Percentiles rank a stretch among this genome's conserved stretches.
Conservation (phyloP, 2,113 vertebrate genomes). For the Fulmarus glacialis region DNA sequence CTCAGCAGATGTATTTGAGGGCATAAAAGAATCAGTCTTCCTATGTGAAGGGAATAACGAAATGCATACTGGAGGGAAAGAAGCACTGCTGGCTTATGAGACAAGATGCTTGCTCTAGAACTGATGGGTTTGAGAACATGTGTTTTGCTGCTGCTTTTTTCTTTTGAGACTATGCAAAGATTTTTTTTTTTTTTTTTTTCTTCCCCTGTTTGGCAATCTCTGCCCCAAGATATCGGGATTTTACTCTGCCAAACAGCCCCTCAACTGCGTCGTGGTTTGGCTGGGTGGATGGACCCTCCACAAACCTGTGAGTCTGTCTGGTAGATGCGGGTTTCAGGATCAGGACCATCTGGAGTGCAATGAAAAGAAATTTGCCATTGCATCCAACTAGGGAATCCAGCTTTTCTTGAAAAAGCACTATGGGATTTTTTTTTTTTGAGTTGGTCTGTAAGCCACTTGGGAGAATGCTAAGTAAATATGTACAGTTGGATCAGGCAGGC, state of each 20-base stretch:
- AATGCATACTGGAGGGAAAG: background rate
- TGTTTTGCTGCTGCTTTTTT: background rate
- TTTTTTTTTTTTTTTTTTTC: fast-evolving
- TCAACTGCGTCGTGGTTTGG: background rate
- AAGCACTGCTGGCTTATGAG: background rate
- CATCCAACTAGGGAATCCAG: background rate
- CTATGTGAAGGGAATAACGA: background rate
- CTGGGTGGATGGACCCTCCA: background rate
- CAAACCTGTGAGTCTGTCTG: background rate
- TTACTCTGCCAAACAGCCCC: background rate
- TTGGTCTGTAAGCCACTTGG: background rate
- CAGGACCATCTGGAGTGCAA: background rate
- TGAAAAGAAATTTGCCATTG: background rate
- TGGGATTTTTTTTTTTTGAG: background rate
- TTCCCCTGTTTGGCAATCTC: background rate
- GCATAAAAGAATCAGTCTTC: background rate
- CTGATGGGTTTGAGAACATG: background rate
- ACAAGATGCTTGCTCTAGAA: background rate
- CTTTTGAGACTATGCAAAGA: background rate
- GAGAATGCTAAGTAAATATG: constrained; percentile 29
- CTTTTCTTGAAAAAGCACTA: background rate
- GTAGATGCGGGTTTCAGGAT: background rate
- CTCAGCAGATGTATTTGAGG: background rate
- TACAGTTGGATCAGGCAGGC: constrained; percentile 28
- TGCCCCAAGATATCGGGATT: background rate